Evolutionary conservation across 2,888 invertebrate genomes (phyloP).

Genomic region (Cremastinae sp.): DNA sequence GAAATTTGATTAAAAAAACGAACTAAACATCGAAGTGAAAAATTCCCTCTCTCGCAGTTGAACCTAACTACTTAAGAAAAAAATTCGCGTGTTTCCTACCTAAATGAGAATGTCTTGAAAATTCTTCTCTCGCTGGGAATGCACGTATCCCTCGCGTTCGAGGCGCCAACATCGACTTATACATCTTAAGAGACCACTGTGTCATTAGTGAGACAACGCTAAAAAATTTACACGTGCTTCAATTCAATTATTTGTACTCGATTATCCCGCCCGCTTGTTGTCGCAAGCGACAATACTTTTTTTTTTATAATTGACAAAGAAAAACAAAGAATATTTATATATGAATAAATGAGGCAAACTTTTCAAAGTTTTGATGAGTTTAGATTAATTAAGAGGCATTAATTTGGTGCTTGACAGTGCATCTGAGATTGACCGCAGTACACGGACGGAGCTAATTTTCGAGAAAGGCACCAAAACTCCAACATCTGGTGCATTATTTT

Average conservation of each 20-base stretch:
- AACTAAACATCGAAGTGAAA: not conserved
- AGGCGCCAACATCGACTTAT: slow-evolving; percentile 25
- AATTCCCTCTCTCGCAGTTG: slow-evolving; percentile 36
- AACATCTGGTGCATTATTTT: slow-evolving; percentile 47
- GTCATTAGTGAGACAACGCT: slow-evolving; percentile 53
- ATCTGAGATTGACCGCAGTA: slow-evolving; percentile 31
- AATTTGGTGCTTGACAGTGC: slow-evolving; percentile 56
- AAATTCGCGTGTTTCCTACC: slow-evolving; percentile 50
- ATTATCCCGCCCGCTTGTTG: slow-evolving; percentile 55
- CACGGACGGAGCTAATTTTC: slow-evolving; percentile 42
- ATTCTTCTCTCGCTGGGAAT: slow-evolving; percentile 19
- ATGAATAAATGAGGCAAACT: not conserved
- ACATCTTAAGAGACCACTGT: slow-evolving; percentile 25
- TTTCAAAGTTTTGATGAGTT: slow-evolving; percentile 4
- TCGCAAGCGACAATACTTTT: slow-evolving; percentile 38
- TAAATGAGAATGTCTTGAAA: slow-evolving; percentile 43
- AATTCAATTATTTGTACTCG: slow-evolving; percentile 61
- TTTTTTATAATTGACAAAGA: not conserved
- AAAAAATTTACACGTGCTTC: slow-evolving; percentile 58
- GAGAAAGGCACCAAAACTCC: slow-evolving; percentile 31
- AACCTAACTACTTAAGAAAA: slow-evolving; percentile 49
- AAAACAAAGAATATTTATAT: slow-evolving; percentile 4
- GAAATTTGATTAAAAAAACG: not conserved
- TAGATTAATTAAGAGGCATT: slow-evolving; percentile 31
- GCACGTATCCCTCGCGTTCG: slow-evolving; percentile 8